phyloP scores from a whole-genome alignment of 2,113 vertebrate genomes.

The Spheniscus mendiculus region DNA sequence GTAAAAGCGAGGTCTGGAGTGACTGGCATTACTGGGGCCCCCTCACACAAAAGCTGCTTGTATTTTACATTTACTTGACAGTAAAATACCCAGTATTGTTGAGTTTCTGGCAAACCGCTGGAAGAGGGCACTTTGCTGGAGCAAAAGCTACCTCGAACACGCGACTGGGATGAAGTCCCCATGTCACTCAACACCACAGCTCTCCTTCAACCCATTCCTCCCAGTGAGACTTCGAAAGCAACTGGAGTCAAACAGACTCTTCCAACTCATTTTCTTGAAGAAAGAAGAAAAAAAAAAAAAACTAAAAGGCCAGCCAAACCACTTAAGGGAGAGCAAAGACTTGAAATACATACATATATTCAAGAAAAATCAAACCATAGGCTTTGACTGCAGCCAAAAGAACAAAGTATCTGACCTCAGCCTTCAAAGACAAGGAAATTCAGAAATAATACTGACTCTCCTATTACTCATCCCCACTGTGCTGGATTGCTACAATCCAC shows the following conservation, averaged over 20 bases:
- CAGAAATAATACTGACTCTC: constrained; percentile 25
- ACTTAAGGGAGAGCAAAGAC: background rate
- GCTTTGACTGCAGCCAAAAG: background rate
- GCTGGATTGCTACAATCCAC: background rate
- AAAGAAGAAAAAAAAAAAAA: background rate
- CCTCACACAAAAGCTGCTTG: background rate
- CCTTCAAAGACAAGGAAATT: constrained; percentile 50
- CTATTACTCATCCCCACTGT: background rate
- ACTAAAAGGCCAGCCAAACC: background rate
- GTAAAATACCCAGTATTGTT: background rate
- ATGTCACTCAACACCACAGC: background rate
- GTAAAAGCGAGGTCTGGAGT: background rate
- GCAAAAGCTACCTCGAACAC: background rate
- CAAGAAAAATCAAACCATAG: background rate
- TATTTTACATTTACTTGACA: background rate
- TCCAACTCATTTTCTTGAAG: background rate
- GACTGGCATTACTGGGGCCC: background rate
- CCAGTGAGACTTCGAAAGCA: background rate
- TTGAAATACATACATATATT: background rate
- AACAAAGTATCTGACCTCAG: constrained; percentile 13
- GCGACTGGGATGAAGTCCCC: background rate
- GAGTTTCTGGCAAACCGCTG: background rate
- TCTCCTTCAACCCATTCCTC: background rate
- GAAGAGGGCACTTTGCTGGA: background rate
- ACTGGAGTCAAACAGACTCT: background rate